Base-by-base conservation (phyloP, 2,113 vertebrate genomes). In the Blennius ocellaris region DNA sequence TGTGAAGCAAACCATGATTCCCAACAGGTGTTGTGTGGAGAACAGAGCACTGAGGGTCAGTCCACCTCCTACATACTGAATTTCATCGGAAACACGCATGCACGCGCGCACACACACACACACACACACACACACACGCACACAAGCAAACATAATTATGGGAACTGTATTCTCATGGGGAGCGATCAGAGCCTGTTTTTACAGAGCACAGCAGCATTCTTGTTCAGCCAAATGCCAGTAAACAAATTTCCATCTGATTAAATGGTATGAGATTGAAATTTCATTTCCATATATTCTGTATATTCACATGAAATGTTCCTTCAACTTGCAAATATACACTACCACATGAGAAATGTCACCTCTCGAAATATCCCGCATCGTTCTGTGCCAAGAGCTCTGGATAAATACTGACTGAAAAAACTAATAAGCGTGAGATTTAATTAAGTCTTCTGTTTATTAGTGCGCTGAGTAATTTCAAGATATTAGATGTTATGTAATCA, bases 1-100 rank as follows among this genome's bases (percentile, higher is more conserved):
- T 72, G 62, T 52, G 84, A 77, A 88, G 77, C 73, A 51, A 61
- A 83, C 75, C 70, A 72, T 62, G 82, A 90, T 85, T 90, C 81
- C 84, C 81, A 91, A 85, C 87, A 92, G 90, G 91, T 92, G 88
- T 81, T 81, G 70, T 3, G 37, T 63, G 76, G 69, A 86, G 85
- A 90, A 83, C 61, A 30, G 74, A 63, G 72, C 83, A 30, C 16
- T 1, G 57, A 73, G 90, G 90, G 87, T 90, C 87, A 81, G 48
- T 78, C 54, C 12, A 47, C 80, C 90, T 91, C 91, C 91, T 77
- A 92, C 90, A 73, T 85, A 78, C 76, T 79, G 81, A 77, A 76
- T 84, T 85, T 80, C 87, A 88, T 87, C 89, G 80, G 67, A 83
- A 83, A 82, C 78, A 81, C 76, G 49, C 84, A 77, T 5, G 3